A percentile compares a stretch with the other conserved stretches of the same genome.
These are phyloP conservation scores for Arbacia lixula DNA, from an alignment of 53 echinoderm and acorn worm species.

Conservation along the genomic window DNA sequence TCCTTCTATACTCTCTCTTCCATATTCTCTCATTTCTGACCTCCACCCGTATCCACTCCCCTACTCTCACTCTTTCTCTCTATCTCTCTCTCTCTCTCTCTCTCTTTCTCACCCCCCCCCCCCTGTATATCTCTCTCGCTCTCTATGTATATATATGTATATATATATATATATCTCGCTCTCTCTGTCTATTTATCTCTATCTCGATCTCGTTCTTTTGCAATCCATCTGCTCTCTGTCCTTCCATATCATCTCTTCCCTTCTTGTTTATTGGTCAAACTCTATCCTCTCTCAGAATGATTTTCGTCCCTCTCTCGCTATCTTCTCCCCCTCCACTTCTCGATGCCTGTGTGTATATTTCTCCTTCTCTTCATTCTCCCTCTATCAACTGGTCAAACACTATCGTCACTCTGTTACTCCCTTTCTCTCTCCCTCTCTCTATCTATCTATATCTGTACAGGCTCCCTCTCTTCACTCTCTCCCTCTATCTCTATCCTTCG, in stretches of 20 bases:
- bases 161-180: not conserved
- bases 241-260: not conserved
- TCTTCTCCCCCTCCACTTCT: not conserved
- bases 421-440: not conserved
- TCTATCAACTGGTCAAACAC: no score
- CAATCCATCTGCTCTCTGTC: not conserved
- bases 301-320: not conserved
- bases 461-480: not conserved
- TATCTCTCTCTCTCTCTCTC: not conserved
- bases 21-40: not conserved
- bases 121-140: not conserved
- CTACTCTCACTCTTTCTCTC: no score
- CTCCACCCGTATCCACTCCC: no score
- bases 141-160: not conserved
- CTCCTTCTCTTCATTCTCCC: not conserved
- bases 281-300: not conserved
- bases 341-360: not conserved
- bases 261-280: not conserved
- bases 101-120: not conserved
- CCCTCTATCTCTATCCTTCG: not conserved
- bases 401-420: not conserved
- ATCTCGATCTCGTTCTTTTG: not conserved
- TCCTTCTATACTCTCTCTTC: conserved; percentile 1
- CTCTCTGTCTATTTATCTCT: not conserved
- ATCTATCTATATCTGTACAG: not conserved